Conservation (phyloP, 2,113 vertebrate species). For the Rattus norvegicus region DNA sequence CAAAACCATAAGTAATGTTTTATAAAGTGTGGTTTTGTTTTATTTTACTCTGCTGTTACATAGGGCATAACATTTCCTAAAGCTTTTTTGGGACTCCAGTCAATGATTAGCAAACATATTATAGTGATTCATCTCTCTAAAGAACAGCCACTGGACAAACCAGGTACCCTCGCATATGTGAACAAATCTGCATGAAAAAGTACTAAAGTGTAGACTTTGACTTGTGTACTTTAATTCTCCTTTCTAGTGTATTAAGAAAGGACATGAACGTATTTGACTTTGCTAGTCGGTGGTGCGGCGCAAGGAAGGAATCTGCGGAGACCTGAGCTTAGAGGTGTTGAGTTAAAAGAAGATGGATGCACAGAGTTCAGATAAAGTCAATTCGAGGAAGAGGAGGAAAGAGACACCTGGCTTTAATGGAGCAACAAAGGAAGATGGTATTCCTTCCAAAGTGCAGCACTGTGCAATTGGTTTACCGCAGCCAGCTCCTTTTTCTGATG, state of each 20-base stretch:
- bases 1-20: constrained; percentile 87
- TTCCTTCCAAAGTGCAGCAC: no score
- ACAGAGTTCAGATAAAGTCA: no score
- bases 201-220: not conserved
- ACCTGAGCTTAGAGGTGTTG: no score
- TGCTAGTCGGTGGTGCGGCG: no score
- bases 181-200: constrained; percentile 93
- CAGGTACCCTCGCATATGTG: constrained; percentile 90
- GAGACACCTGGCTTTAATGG: no score
- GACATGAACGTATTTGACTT: no score
- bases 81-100: constrained; percentile 95
- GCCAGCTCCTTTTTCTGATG: constrained; percentile 95
- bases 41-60: constrained; percentile 95
- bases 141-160: constrained; percentile 93
- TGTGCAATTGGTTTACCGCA: constrained; percentile 86
- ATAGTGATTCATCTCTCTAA: constrained; percentile 94
- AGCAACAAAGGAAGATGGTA: no score
- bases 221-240: no score
- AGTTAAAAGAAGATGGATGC: no score
- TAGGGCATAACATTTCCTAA: constrained; percentile 96
- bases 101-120: constrained; percentile 93
- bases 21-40: constrained; percentile 99
- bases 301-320: no score
- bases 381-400: no score
- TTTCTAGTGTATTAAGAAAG: no score